Conservation (phyloP, 2,113 vertebrate species). For the Microcebus tavaratra region DNA sequence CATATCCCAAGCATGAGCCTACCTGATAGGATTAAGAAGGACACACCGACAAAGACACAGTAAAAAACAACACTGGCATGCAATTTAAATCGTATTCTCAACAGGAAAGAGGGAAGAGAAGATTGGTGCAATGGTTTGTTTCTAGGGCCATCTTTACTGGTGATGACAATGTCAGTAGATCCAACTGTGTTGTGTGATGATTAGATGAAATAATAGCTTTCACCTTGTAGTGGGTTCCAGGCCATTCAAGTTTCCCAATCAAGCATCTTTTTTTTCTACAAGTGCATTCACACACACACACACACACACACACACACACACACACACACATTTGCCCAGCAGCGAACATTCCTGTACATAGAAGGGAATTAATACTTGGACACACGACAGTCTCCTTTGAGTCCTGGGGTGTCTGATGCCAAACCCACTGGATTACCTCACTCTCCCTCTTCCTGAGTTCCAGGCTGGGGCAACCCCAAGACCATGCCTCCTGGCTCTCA, state of each 20-base stretch:
- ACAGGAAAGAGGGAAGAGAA: not conserved
- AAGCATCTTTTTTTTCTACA: not conserved
- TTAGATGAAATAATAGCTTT: not conserved
- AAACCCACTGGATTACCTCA: not conserved
- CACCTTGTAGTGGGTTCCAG: not conserved
- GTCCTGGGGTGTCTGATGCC: not conserved
- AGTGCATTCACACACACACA: not conserved
- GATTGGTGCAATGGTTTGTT: not conserved
- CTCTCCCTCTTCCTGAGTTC: not conserved
- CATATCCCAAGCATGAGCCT: not conserved
- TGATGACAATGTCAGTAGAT: not conserved
- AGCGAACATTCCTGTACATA: not conserved
- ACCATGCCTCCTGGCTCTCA: not conserved
- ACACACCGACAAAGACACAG: not conserved
- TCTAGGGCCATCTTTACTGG: not conserved
- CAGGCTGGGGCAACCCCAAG: not conserved
- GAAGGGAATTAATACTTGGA: not conserved
- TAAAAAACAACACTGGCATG: not conserved
- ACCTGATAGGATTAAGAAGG: not conserved
- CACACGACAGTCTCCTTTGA: not conserved
- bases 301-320: not conserved
- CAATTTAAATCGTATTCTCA: conserved; percentile 2
- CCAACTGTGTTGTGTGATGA: not conserved
- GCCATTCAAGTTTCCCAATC: not conserved
- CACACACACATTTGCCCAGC: not conserved